Conservation (phyloP, 2,888 invertebrate species). For the Periphyllus acericola region DNA sequence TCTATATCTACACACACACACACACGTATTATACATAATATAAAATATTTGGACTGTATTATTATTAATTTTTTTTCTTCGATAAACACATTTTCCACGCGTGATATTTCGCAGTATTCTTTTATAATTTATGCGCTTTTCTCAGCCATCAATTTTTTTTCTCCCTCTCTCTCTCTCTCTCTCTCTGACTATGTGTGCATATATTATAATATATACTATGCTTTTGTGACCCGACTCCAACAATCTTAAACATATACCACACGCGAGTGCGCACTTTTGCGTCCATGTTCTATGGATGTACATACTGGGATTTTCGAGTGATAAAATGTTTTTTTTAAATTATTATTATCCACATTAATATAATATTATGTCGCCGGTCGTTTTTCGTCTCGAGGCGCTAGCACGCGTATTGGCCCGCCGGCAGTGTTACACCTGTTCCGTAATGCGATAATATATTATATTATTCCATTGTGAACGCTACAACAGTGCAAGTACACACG, state of each 20-base stretch:
- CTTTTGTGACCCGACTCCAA: too few relatives aligned
- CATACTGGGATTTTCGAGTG: not conserved
- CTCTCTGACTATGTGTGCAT: not conserved
- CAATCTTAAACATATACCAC: too few relatives aligned
- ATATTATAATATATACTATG: not conserved
- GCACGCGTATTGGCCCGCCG: constrained; percentile 35
- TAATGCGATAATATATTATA: not conserved
- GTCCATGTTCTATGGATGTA: too few relatives aligned
- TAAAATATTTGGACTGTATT: not conserved
- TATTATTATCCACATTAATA: not conserved
- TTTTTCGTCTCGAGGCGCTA: not conserved
- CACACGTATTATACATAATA: not conserved
- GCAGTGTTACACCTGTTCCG: constrained; percentile 34
- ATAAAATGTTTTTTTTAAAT: not conserved
- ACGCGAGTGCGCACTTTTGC: too few relatives aligned
- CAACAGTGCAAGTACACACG: not conserved
- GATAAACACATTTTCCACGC: not conserved
- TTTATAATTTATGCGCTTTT: constrained; percentile 27
- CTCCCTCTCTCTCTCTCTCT: not conserved
- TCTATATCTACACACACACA: not conserved
- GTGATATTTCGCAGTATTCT: not conserved
- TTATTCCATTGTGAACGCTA: constrained; percentile 33
- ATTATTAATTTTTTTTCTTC: not conserved
- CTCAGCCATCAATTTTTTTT: not conserved
- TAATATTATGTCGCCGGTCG: not conserved